Evolutionary conservation across 2,797 vertebrate genomes (phyloP).

Genomic region (Ciconia nigra): DNA sequence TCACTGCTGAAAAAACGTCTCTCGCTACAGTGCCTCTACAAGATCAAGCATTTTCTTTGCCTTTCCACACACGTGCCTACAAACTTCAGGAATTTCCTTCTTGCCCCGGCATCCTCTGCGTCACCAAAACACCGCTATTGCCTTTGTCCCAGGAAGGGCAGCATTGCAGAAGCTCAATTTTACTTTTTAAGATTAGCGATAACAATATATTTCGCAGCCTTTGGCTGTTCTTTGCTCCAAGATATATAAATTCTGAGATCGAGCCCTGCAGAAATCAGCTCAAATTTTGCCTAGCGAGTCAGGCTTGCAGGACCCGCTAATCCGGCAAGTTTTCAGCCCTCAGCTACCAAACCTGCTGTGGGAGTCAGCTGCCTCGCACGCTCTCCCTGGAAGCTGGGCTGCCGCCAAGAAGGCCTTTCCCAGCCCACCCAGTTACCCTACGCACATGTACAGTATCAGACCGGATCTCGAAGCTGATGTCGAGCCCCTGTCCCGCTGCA

Average conservation of each 20-base stretch:
- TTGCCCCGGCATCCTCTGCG: background rate
- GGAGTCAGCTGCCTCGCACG: background rate
- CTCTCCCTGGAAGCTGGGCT: background rate
- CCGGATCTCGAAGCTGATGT: background rate
- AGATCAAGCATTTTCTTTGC: background rate
- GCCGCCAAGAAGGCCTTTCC: background rate
- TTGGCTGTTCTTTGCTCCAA: background rate
- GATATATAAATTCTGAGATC: background rate
- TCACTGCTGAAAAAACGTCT: background rate
- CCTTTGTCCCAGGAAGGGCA: background rate
- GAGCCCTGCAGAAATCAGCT: background rate
- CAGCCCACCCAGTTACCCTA: background rate
- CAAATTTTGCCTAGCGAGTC: background rate
- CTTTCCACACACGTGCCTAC: background rate
- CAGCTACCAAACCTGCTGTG: background rate
- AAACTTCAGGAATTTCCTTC: background rate
- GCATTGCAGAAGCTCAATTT: background rate
- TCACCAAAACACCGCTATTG: background rate
- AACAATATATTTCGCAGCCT: fast-evolving
- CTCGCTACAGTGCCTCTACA: background rate
- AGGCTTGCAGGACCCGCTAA: background rate
- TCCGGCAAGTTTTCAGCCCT: background rate
- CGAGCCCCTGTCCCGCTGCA: background rate
- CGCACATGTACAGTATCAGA: fast-evolving
- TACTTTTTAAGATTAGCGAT: background rate